Evolutionary conservation across 2,113 vertebrate species (phyloP), one percentile per base, ranked within the genome.

Genomic region (Crotalus viridis): DNA sequence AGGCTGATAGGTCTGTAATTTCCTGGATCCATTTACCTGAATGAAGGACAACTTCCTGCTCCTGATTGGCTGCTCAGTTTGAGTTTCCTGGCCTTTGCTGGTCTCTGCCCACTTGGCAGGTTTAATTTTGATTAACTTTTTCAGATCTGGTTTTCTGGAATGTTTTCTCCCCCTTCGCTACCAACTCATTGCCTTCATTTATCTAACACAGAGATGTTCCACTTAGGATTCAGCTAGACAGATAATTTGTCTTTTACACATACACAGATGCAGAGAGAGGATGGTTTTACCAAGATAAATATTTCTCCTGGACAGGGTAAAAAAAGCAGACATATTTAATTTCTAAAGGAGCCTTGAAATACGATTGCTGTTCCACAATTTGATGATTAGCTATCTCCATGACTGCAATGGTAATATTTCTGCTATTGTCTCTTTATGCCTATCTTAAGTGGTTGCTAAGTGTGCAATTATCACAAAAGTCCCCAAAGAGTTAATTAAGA

Each of bases 271-370:
- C 28, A n/a, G 28, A n/a, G 10, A n/a, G n/a, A 81, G n/a, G 15
- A 39, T 7, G 69, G 69, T 81, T 39, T 81, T 81, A n/a, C 19
- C 5, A 85, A 48, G 17, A 43, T 90, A 43, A 64, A 55, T 89
- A 89, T 95, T 91, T 86, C 48, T 51, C 28, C 74, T 3, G 43
- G 90, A 69, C 51, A 93, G 74, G 9, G 54, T 90, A 87, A 10
- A 94, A 91, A 52, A 26, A 85, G 46, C 19, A 59, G 28, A 91
- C n/a, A 51, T 81, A 81, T 13, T 46, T 85, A 46, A 24, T 43
- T 39, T 81, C 39, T 85, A 92, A 85, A 59, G 33, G 2, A 26
- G 59, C n/a, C 13, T 33, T 24, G 24, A 10, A 88, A 15, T 15
- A 56, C 10, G 69, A 61, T 26, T 52, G 39, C 28, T 54, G 81